Evolutionary conservation across 2,888 invertebrate genomes (phyloP), one percentile per base, ranked within the genome.

Genomic region (Ennomos fuscantarius): DNA sequence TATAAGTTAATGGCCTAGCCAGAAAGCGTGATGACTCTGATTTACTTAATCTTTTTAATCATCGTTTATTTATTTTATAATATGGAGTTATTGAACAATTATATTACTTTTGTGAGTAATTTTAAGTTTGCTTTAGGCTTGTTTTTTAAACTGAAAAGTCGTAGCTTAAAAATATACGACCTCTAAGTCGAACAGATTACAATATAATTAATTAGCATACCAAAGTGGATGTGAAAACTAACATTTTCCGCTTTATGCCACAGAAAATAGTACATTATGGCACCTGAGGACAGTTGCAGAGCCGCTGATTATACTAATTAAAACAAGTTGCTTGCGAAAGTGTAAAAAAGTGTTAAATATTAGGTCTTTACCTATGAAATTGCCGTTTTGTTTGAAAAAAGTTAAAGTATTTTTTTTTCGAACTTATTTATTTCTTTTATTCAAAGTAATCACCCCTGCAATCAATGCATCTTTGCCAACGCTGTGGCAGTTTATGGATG

Each of bases 1-100:
- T 9, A 37, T 31, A 49, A 47, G 47, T 56, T 41, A 48, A 48
- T 42, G 44, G 8, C 47, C 36, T 37, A 54, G 34, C 68, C 64
- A 69, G 74, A 77, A 76, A 77, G 73, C 76, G 74, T 77, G 60
- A 66, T 65, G 55, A 39, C 44, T 55, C 15, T 8, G 33, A 62
- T 65, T 59, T 42, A 52, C 62, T 61, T 66, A 68, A 68, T 68
- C 44, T 65, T 51, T 62, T 50, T 52, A 54, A 55, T 52, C 47
- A 62, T 57, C 47, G 33, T 60, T 13, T 42, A 24, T n/a, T n/a
- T 33, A 51, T 51, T 46, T 51, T 46, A 56, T 6, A 6, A 51
- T 40, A 45, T 56, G 10, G 11, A 56, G 40, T 12, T 24, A 34
- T 12, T 24, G 31, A 40, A 48, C 12, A 37, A 32, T 36, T n/a